Evolutionary conservation across 2,888 invertebrate species (phyloP).

Genomic region (Cantharis lateralis): DNA sequence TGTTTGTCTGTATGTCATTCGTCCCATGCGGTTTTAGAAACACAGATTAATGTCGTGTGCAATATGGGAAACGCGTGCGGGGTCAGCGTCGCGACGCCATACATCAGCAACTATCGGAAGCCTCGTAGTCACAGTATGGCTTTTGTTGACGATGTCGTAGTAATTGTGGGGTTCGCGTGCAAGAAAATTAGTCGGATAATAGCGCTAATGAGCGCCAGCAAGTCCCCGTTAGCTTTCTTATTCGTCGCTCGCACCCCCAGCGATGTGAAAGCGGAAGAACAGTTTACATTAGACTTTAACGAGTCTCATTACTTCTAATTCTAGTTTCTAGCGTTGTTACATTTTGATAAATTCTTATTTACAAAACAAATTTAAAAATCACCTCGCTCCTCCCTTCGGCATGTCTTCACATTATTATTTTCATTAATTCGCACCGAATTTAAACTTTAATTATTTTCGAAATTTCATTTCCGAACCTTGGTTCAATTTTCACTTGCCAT

Average conservation of each 20-base stretch:
- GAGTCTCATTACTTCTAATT: constrained; percentile 30
- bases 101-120: constrained; percentile 9
- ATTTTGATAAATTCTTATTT: constrained; percentile 21
- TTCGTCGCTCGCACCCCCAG: constrained; percentile 12
- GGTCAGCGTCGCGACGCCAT: constrained; percentile 9
- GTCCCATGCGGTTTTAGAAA: constrained; percentile 29
- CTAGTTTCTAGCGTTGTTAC: constrained; percentile 22
- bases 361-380: constrained; percentile 1
- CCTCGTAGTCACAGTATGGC: constrained; percentile 2
- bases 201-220: constrained; percentile 31
- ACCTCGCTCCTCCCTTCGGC: background rate
- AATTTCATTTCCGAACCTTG: background rate
- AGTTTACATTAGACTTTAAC: constrained; percentile 27
- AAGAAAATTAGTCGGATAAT: constrained; percentile 32
- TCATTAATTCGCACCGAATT: background rate
- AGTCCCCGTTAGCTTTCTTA: constrained; percentile 26
- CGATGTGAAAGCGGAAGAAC: constrained; percentile 22
- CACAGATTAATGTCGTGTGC: constrained; percentile 29
- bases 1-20: constrained; percentile 15
- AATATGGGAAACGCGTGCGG: constrained; percentile 12
- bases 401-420: background rate
- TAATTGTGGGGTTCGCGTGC: constrained; percentile 32
- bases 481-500: background rate
- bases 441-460: background rate
- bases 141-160: constrained; percentile 31